Evolutionary conservation across 2,113 vertebrate genomes (phyloP), one percentile per base, ranked within the genome.

Genomic region (Thalassarche chlororhynchos): DNA sequence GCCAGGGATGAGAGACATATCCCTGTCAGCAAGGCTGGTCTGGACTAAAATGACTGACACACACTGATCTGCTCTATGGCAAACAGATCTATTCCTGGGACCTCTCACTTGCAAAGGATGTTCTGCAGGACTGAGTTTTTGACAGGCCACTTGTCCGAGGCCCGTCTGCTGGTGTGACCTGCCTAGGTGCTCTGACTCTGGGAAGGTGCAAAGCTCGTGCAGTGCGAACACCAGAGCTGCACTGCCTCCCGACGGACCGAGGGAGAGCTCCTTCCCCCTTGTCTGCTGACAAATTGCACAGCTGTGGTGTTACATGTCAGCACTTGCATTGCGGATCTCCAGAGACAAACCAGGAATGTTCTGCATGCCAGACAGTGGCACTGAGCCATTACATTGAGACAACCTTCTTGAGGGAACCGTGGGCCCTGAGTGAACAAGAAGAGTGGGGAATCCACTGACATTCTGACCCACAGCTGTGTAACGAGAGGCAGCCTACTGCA

Each of bases 291-390:
- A 97, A 93, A 96, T 95, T 89, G 95, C 93, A 58, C 94, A 97
- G 97, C 95, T 97, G 96, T 95, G 93, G 97, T 96, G 96, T 95
- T 94, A 97, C 93, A 97, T 96, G 96, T 97, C 97, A 97, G 95
- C 95, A 96, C 96, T 96, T 91, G 93, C 74, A 54, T 38, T 16
- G 79, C 29, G 66, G 97, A 97, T 97, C 96, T 94, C 96, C 94
- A 83, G 93, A 93, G 95, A 97, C 96, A 91, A 97, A 94, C 95
- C 84, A 94, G 96, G 94, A 97, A 97, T 96, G 94, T 96, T 96
- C 96, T 93, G 96, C 96, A 89, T 97, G 95, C 91, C 91, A 85
- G 91, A 76, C 89, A 85, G 91, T 93, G 94, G 95, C 89, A 1
- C 89, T 72, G 94, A 96, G 94, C 95, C 87, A 95, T 87, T 95